A percentile compares a stretch with the other conserved stretches of the same genome.
Conservation (phyloP, 2,797 vertebrate species). For the Notamacropus eugenii region DNA sequence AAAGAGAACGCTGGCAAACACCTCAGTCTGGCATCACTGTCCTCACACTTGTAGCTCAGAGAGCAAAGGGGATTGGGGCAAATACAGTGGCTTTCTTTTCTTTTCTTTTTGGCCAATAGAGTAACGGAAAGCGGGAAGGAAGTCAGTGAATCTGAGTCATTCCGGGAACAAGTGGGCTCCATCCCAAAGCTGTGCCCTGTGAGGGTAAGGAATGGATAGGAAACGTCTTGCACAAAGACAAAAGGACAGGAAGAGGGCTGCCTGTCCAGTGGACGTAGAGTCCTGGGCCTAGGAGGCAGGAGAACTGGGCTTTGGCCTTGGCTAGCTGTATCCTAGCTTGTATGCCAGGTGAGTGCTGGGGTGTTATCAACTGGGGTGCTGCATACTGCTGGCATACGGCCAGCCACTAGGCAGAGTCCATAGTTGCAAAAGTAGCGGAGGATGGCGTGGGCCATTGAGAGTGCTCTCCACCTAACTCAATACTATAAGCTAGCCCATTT, state of each 20-base stretch:
- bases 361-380: too few relatives aligned
- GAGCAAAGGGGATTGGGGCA: neutral
- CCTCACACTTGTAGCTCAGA: neutral
- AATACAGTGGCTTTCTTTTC: neutral
- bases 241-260: neutral
- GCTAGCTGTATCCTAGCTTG: neutral
- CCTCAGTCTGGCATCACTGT: neutral
- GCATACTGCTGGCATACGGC: neutral
- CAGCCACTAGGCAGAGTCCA: neutral
- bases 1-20: neutral
- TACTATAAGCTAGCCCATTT: neutral
- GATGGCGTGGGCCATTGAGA: neutral
- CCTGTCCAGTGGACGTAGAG: neutral
- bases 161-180: neutral
- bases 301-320: neutral
- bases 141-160: neutral
- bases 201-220: neutral
- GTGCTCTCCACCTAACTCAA: neutral
- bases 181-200: neutral
- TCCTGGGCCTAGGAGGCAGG: neutral
- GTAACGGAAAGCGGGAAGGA: neutral
- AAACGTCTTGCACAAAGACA: neutral
- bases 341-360: too few relatives aligned
- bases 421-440: neutral
- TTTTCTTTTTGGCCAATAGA: neutral